phyloP scores from a whole-genome alignment of 2,888 invertebrate genomes.

The Caenorhabditis sp. region DNA sequence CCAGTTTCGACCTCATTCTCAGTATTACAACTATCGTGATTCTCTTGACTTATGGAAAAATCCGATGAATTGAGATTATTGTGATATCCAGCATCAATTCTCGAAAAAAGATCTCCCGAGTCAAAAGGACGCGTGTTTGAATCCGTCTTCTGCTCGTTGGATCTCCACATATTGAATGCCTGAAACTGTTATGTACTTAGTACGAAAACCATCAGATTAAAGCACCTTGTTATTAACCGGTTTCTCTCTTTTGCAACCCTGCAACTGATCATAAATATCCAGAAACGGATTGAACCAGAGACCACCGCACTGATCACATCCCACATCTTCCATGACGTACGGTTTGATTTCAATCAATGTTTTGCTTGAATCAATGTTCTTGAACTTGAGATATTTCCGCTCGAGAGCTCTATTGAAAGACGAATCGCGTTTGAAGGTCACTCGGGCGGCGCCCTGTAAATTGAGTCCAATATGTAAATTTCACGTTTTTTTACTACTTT shows the following conservation, averaged over 20 bases:
- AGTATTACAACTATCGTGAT: neutral
- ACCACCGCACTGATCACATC: constrained; percentile 66
- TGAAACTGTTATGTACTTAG: neutral
- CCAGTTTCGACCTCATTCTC: constrained; percentile 14
- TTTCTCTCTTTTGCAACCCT: neutral
- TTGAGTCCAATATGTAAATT: neutral
- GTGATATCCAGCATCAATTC: neutral
- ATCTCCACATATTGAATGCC: constrained; percentile 19
- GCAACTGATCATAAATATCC: constrained; percentile 46
- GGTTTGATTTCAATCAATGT: constrained; percentile 67
- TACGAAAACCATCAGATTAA: neutral
- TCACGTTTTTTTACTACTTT: constrained; percentile 24
- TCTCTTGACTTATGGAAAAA: neutral
- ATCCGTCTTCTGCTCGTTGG: neutral
- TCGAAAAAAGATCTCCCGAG: constrained; percentile 17
- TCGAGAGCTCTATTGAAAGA: constrained; percentile 54
- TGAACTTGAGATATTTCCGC: constrained; percentile 45
- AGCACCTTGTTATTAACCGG: neutral
- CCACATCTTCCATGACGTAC: constrained; percentile 65
- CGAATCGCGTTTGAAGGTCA: constrained; percentile 47
- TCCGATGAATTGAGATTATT: neutral
- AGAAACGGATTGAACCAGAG: constrained; percentile 66
- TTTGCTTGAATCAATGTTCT: constrained; percentile 64
- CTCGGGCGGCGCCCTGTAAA: constrained; percentile 58
- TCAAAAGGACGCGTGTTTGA: neutral